Evolutionary conservation across 2,113 vertebrate species (phyloP), one percentile per base, ranked within the genome.

Genomic region (Hippolais icterina): DNA sequence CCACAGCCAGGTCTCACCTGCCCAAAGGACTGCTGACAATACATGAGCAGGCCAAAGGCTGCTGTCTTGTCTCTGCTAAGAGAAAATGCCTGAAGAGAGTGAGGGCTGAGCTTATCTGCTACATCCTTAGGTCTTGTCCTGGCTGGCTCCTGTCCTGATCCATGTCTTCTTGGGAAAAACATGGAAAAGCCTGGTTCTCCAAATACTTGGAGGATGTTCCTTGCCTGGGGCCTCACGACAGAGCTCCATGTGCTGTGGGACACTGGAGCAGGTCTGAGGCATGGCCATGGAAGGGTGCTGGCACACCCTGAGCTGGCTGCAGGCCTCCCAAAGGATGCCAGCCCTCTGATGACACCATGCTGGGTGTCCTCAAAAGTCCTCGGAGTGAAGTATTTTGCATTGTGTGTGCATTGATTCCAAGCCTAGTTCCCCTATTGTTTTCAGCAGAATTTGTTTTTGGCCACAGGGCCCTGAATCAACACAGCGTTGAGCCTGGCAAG

Each of bases 401-500:
- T 93, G 79, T 96, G 85, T 2, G 0, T 78, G 68, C 0, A 0
- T 88, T 93, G 92, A 89, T 88, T 70, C 76, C 60, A 89, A 83
- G 94, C 88, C 85, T 87, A 75, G 71, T 81, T 92, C 89, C 83
- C 31, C 88, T 92, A 94, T 96, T 96, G 94, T 96, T 92, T 96
- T 75, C 94, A 86, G 52, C 66, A 66, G 60, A 66, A 83, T 89
- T 68, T 90, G 12, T 1, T 70, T 92, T 41, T 47, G 60, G 85
- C 71, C 52, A 49, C 79, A 64, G 33, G 64, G 44, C 64, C 11
- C 28, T 92, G 87, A 95, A 90, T 93, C 68, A 89, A 80, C 84
- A 72, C 10, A 75, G 50, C 16, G 22, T 41, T 75, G 68, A 86
- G 52, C 25, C 29, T 63, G 59, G 23, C n/a, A 47, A 96, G 33